Conservation (phyloP, 2,113 vertebrate genomes). For the Callionymus lyra region DNA sequence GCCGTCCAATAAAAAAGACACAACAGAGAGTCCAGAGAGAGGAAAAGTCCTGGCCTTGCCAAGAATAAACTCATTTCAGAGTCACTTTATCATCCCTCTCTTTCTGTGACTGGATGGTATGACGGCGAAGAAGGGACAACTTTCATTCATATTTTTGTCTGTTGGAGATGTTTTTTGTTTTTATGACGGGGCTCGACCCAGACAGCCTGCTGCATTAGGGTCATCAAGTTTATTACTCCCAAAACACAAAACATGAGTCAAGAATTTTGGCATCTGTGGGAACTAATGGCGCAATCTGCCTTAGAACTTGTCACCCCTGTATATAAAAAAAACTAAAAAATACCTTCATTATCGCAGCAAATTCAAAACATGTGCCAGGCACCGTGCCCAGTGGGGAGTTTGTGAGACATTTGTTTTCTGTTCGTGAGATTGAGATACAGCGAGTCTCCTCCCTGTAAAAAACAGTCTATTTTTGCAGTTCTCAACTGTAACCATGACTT, state of each 20-base stretch:
- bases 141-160: too few relatives aligned
- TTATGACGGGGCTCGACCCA: too few relatives aligned
- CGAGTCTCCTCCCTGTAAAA: background rate
- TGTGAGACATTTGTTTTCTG: slow-evolving; percentile 37
- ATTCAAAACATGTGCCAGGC: slow-evolving; percentile 39
- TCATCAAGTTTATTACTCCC: too few relatives aligned
- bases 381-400: slow-evolving; percentile 10
- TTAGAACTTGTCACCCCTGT: slow-evolving; percentile 31
- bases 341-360: slow-evolving; percentile 30
- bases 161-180: too few relatives aligned
- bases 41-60: slow-evolving; percentile 4
- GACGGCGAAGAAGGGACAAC: too few relatives aligned
- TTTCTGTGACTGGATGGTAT: background rate
- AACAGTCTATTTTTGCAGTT: too few relatives aligned
- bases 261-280: slow-evolving; percentile 1
- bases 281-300: slow-evolving; percentile 8
- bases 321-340: too few relatives aligned
- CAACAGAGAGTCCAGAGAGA: slow-evolving; percentile 5
- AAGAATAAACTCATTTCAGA: background rate
- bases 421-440: slow-evolving; percentile 11
- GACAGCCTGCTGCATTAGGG: too few relatives aligned
- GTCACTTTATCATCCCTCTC: background rate
- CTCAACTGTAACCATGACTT: too few relatives aligned
- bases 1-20: slow-evolving; percentile 8
- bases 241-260: slow-evolving; percentile 2